These are phyloP conservation scores for Hypercompe scribonia DNA, from an alignment of 2,888 invertebrate species.

Conservation along the genomic window DNA sequence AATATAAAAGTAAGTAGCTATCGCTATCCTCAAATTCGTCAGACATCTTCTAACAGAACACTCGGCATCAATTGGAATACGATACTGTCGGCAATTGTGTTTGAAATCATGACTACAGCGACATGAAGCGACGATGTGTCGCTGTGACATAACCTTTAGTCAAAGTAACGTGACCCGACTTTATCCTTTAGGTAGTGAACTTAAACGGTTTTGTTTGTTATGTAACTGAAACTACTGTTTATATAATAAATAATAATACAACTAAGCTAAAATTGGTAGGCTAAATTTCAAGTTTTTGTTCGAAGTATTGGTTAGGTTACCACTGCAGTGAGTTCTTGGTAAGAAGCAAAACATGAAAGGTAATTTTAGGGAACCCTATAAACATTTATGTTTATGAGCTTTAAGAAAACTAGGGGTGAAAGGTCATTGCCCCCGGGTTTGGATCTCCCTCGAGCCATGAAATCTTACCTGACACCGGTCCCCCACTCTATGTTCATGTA, in stretches of 20 bases:
- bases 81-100: too few species aligned
- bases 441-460: slow-evolving; percentile 65
- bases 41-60: too few species aligned
- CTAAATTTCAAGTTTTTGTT: not conserved
- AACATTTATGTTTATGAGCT: slow-evolving; percentile 60
- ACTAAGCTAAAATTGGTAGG: not conserved
- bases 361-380: slow-evolving; percentile 56
- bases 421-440: slow-evolving; percentile 73
- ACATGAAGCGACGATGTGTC: too few species aligned
- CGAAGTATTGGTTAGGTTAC: not conserved
- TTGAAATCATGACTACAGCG: too few species aligned
- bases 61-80: too few species aligned
- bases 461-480: slow-evolving; percentile 57
- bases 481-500: slow-evolving; percentile 35
- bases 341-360: slow-evolving; percentile 55
- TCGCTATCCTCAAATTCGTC: too few species aligned
- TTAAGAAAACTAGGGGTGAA: slow-evolving; percentile 77
- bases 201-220: not conserved
- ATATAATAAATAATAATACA: not conserved
- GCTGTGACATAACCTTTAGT: too few species aligned
- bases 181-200: not conserved
- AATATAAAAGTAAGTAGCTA: too few species aligned
- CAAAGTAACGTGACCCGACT: not conserved
- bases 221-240: not conserved
- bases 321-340: slow-evolving; percentile 21